Evolutionary conservation across 2,888 invertebrate species (phyloP), one percentile per base, ranked within the genome.

Genomic region (Andrena bicolor): DNA sequence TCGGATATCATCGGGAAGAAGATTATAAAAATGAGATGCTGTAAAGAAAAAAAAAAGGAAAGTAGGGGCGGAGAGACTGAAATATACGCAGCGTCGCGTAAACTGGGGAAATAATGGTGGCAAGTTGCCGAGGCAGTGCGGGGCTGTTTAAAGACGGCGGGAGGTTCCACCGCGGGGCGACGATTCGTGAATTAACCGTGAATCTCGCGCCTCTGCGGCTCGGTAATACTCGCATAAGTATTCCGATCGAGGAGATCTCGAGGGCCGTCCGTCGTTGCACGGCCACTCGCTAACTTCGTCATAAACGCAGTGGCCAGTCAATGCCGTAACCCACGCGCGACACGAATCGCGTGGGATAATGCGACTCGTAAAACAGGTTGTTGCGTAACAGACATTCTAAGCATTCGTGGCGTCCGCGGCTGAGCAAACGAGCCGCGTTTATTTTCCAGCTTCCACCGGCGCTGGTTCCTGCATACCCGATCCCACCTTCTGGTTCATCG

Each of bases 341-440:
- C 87, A 79, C 86, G 82, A 84, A 82, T 87, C 83, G 87, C 84
- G 88, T 88, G 88, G 87, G 88, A 88, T 88, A 88, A 87, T 86
- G 79, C 66, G 77, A 61, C 83, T 84, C 83, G 89, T 84, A 84
- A 87, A 88, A 87, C 88, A 88, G 89, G 89, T 88, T 88, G 88
- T 88, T 88, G 84, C 87, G 79, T 87, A 88, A 88, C 73, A 83
- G 82, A 87, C 84, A 88, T 88, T 78, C 88, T 87, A 83, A 84
- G 84, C 82, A 80, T 83, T 83, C 72, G 79, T 65, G 63, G 72
- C 20, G 82, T 61, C 65, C 75, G 56, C 63, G 64, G n/a, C 28
- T 65, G 53, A 73, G 71, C 64, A 86, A 81, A 77, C 83, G 84
- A 78, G 51, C 48, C 49, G 65, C 76, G 74, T 65, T 35, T 79